Conservation (phyloP, 2,888 invertebrate genomes). For the Eristalis tenax region DNA sequence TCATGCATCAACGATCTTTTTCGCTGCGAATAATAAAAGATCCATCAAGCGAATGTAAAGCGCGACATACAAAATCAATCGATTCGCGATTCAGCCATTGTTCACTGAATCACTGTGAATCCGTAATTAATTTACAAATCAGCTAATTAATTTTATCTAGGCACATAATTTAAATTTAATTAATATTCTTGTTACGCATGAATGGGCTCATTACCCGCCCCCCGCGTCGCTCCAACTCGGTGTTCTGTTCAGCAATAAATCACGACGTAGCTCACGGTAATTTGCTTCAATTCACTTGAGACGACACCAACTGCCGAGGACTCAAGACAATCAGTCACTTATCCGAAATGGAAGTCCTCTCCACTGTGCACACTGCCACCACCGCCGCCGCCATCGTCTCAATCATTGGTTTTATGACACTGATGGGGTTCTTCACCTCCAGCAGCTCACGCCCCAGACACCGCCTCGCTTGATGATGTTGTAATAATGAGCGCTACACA, state of each 20-base stretch:
- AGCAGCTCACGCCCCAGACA: not conserved
- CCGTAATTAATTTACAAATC: slow-evolving; percentile 57
- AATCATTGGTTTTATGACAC: not conserved
- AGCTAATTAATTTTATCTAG: slow-evolving; percentile 58
- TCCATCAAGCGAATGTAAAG: not conserved
- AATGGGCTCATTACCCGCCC: slow-evolving; percentile 37
- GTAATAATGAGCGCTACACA: not conserved
- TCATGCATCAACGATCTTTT: slow-evolving; percentile 13
- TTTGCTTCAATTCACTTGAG: slow-evolving; percentile 51
- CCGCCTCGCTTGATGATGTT: not conserved
- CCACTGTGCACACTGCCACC: slow-evolving; percentile 12
- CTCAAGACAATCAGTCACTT: slow-evolving; percentile 36
- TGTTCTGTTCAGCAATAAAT: slow-evolving; percentile 27
- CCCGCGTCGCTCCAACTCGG: not conserved
- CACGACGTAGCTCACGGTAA: slow-evolving; percentile 22
- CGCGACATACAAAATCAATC: slow-evolving; percentile 31
- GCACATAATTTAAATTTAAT: slow-evolving; percentile 59
- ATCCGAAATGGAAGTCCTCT: slow-evolving; percentile 31
- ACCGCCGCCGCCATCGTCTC: not conserved
- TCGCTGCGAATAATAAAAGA: not conserved
- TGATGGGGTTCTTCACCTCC: slow-evolving; percentile 20
- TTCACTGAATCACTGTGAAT: slow-evolving; percentile 40
- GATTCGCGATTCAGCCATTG: slow-evolving; percentile 31
- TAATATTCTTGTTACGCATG: slow-evolving; percentile 57
- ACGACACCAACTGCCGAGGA: slow-evolving; percentile 40